Conservation (phyloP, 2,113 vertebrate genomes). For the Globicephala melas region DNA sequence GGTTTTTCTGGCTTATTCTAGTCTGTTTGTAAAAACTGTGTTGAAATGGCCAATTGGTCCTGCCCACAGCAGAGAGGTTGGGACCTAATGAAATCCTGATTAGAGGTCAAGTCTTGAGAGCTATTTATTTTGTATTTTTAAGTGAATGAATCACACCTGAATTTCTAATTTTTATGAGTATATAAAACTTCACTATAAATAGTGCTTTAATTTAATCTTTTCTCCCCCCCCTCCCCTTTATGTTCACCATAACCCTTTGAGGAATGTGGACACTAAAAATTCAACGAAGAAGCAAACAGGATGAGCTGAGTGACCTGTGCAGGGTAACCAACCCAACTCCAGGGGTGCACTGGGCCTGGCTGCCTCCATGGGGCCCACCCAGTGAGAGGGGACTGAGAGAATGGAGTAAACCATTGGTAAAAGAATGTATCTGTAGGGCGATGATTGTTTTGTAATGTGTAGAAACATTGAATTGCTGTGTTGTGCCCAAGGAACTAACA, state of each 20-base stretch:
- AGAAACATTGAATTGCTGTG: no score
- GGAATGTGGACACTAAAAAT: neutral
- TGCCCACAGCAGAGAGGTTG: neutral
- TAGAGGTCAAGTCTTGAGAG: neutral
- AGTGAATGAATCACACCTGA: neutral
- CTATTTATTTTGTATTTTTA: neutral
- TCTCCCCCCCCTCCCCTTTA: neutral
- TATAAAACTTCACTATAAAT: neutral
- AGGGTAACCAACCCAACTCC: neutral
- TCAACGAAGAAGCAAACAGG: neutral
- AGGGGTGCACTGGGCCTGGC: neutral
- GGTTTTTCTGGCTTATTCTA: neutral
- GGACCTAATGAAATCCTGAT: neutral
- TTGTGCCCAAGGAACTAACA: no score
- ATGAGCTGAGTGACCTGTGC: neutral
- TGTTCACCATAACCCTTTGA: neutral
- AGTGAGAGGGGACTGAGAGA: neutral
- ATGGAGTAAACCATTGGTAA: neutral
- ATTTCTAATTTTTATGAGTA: neutral
- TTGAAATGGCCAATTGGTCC: neutral
- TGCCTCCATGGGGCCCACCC: neutral
- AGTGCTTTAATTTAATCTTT: neutral
- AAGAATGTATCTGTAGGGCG: neutral
- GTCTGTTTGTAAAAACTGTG: neutral
- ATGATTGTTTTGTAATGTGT: neutral